Base-by-base conservation (phyloP, 2,113 vertebrate genomes). In the Brevimyrus niger region DNA sequence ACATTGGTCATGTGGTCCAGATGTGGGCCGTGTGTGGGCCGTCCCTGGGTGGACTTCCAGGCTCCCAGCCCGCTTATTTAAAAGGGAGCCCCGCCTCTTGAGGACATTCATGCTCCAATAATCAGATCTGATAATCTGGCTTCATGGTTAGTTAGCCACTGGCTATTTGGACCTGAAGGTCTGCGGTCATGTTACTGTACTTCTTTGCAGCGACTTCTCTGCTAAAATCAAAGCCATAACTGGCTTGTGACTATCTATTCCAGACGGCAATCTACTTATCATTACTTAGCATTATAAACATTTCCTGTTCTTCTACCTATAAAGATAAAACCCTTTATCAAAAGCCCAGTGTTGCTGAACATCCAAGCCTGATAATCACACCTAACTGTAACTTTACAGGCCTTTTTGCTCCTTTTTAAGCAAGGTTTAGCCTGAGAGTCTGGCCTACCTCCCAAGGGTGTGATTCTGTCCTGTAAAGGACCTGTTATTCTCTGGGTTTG, bases 101-200 rank as follows among this genome's bases (percentile, higher is more conserved):
- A 88, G 90, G 73, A 91, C 90, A 90, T 88, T 92, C 90, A 93
- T 91, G 91, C 92, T 92, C 92, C 91, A 93, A 92, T 93, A 92
- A 93, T 92, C 92, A 92, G 90, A 91, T 90, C 48, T 76, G 46
- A 89, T 91, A 90, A 91, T 89, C 88, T 91, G 88, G 89, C 90
- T 92, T 90, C 89, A 93, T 92, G 91, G 91, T 89, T 91, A 86
- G 85, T 85, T 93, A 88, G 88, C 85, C 85, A 89, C 84, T 84
- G 89, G 89, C 90, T 91, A 90, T 92, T 91, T 85, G 86, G 82
- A 91, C 73, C 51, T 55, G 53, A 80, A 69, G 31, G 48, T 51
- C 87, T 89, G 47, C 55, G 47, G 87, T 88, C 61, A 48, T 88
- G 58, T 89, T 83, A 86, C 89, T 91, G 80, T 87, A 55, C 82